A percentile compares a stretch with the other conserved stretches of the same genome.
Evolutionary conservation across 1,140 invertebrate genomes (phyloP).

Genomic region (Macrotrachela quadricornifera): DNA sequence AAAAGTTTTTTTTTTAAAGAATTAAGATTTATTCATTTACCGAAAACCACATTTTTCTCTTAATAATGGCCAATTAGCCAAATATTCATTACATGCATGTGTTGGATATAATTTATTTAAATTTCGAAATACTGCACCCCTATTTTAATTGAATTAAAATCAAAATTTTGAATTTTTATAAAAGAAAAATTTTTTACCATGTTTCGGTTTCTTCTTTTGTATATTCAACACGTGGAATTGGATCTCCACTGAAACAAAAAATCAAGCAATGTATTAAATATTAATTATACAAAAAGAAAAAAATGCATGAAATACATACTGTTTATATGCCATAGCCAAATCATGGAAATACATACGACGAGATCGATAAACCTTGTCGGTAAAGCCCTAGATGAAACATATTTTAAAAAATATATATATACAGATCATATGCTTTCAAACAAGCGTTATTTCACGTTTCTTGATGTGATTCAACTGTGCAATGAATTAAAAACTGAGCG

Average conservation of each 20-base stretch:
- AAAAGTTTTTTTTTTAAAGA: too few relatives aligned
- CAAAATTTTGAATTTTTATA: too few relatives aligned
- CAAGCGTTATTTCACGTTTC: background rate
- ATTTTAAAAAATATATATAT: background rate
- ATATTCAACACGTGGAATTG: background rate
- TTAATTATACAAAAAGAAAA: too few relatives aligned
- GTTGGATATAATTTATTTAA: constrained; percentile 64
- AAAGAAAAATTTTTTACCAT: constrained; percentile 9
- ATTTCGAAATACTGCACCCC: constrained; percentile 60
- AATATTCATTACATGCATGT: constrained; percentile 75
- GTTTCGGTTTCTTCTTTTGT: constrained; percentile 9
- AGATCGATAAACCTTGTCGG: constrained; percentile 24
- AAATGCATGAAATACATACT: constrained; percentile 16
- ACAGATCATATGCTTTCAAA: background rate
- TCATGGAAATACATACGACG: constrained; percentile 23
- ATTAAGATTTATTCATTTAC: too few relatives aligned
- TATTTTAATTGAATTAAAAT: too few relatives aligned
- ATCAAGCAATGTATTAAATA: background rate
- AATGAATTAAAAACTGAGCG: too few relatives aligned
- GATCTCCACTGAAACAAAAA: constrained; percentile 6
- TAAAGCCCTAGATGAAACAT: constrained; percentile 23
- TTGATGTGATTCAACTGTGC: too few relatives aligned
- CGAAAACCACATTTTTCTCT: constrained; percentile 53
- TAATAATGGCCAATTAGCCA: constrained; percentile 56
- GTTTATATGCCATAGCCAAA: constrained; percentile 22